A percentile compares a stretch with the other conserved stretches of the same genome.
phyloP scores from a whole-genome alignment of 2,113 vertebrate genomes.

The Lota lota region DNA sequence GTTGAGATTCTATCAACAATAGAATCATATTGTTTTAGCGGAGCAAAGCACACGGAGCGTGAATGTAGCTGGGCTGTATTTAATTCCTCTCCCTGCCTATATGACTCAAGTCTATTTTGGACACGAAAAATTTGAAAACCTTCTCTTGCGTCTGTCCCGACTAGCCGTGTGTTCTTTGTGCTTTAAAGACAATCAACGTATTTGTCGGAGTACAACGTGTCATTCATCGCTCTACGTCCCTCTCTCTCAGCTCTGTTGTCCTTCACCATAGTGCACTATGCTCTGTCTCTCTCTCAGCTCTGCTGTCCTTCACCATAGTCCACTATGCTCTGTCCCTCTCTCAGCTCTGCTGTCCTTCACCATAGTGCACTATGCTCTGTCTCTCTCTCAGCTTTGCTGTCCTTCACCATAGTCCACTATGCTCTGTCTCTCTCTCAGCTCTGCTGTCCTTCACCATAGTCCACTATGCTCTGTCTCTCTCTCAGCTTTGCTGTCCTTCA shows the following conservation, averaged over 20 bases:
- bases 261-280: constrained; percentile 76
- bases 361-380: constrained; percentile 62
- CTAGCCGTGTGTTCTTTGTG: no score
- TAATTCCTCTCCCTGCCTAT: no score
- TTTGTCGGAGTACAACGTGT: no score
- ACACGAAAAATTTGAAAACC: no score
- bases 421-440: neutral
- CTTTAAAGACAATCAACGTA: no score
- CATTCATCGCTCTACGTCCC: neutral
- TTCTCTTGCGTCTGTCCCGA: no score
- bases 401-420: neutral
- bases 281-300: neutral
- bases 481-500: constrained; percentile 78
- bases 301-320: neutral
- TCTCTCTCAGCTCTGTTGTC: constrained; percentile 73
- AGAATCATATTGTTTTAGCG: no score
- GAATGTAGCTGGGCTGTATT: no score
- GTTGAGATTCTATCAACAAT: no score
- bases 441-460: neutral
- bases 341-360: constrained; percentile 81
- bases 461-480: neutral
- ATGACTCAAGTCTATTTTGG: no score
- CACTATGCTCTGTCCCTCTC: neutral
- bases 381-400: no score
- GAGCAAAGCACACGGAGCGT: no score